phyloP scores from a whole-genome alignment of 2,113 vertebrate genomes.

The Narcine bancroftii region DNA sequence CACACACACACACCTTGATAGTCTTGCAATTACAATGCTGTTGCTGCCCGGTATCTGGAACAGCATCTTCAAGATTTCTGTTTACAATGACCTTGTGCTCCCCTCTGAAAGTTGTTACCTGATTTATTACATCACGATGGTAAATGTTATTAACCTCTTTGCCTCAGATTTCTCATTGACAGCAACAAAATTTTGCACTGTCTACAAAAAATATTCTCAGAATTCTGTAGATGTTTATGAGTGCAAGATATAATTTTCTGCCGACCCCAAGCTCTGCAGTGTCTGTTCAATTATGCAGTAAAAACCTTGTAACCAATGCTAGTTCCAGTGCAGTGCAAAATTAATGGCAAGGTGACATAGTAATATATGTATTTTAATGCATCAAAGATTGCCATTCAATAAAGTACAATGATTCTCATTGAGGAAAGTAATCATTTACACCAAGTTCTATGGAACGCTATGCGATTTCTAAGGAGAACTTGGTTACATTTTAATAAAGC shows the following conservation, averaged over 20 bases:
- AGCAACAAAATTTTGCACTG: background rate
- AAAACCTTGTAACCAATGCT: background rate
- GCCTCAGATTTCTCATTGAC: no score
- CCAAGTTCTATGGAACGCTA: background rate
- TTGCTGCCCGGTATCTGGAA: no score
- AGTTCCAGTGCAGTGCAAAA: background rate
- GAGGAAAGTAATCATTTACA: background rate
- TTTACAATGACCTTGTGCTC: no score
- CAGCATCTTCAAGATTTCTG: no score
- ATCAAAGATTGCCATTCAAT: background rate
- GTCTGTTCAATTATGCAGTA: background rate
- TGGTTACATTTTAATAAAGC: background rate
- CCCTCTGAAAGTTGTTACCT: no score
- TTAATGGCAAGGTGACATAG: background rate
- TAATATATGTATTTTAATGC: background rate
- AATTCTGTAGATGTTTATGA: background rate
- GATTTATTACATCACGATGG: no score
- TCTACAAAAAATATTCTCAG: background rate
- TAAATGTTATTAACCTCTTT: no score
- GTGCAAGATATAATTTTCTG: background rate
- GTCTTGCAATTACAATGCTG: no score
- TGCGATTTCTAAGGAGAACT: background rate
- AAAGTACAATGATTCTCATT: background rate
- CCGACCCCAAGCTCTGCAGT: background rate
- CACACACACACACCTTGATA: no score